These are phyloP conservation scores for Leptinotarsa defecta DNA, from an alignment of 1,140 invertebrate genomes.

Conservation along the genomic window DNA sequence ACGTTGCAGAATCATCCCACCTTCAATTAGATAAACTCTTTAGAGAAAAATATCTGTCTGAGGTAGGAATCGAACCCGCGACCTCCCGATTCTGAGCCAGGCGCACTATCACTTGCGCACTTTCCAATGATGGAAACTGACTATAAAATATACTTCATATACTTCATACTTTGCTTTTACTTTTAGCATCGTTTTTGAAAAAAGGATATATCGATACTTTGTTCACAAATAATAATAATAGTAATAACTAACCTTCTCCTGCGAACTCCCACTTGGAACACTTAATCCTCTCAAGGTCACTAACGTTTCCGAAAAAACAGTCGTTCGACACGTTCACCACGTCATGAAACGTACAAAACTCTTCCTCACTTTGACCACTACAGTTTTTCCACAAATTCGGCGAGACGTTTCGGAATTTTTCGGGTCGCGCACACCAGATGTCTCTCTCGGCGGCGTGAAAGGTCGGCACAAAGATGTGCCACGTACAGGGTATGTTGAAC, in stretches of 20 bases:
- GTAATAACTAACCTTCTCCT: conserved; percentile 56
- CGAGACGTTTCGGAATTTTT: conserved; percentile 59
- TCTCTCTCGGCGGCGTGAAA: conserved; percentile 66
- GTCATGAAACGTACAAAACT: conserved; percentile 54
- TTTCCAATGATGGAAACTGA: no score
- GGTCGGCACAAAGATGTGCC: conserved; percentile 73
- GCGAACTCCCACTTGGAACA: conserved; percentile 74
- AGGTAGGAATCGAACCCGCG: no score
- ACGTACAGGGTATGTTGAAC: conserved; percentile 76
- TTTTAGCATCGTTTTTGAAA: no score
- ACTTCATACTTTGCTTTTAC: no score
- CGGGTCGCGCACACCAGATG: conserved; percentile 67
- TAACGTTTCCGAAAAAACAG: conserved; percentile 36
- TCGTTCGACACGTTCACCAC: conserved; percentile 50
- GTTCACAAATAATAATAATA: not conserved
- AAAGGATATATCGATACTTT: no score
- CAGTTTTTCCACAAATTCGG: conserved; percentile 65
- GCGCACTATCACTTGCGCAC: no score
- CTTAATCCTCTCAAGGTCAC: conserved; percentile 45
- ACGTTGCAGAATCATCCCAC: no score
- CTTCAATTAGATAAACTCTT: no score
- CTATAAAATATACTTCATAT: no score
- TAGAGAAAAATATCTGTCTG: no score
- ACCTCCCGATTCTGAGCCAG: no score
- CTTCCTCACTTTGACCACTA: conserved; percentile 58